These are phyloP conservation scores for Choristoneura fumiferana DNA, from an alignment of 1,140 invertebrate genomes.

Conservation along the genomic window DNA sequence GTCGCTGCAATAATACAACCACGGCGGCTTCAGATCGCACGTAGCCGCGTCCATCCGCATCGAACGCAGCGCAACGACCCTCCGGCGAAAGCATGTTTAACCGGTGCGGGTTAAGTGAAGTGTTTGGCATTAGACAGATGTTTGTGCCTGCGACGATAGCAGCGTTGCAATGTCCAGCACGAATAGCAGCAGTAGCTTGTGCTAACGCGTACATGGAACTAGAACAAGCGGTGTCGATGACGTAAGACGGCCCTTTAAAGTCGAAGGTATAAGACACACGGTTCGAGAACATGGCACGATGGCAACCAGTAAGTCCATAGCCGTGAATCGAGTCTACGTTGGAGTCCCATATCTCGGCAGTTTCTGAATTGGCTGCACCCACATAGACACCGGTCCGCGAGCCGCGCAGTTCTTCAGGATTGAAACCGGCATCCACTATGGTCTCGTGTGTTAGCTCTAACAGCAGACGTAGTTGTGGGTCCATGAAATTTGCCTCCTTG, in stretches of 20 bases:
- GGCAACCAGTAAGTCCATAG: slow-evolving; percentile 95
- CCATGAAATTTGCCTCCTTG: slow-evolving; percentile 97
- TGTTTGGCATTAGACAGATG: not conserved
- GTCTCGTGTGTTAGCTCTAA: slow-evolving; percentile 96
- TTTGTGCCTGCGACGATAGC: slow-evolving; percentile 87
- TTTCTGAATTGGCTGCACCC: slow-evolving; percentile 91
- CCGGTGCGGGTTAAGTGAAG: not conserved
- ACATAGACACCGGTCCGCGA: too few species aligned
- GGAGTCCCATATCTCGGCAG: slow-evolving; percentile 88
- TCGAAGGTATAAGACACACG: too few species aligned
- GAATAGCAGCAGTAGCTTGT: slow-evolving; percentile 91
- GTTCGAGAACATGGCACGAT: slow-evolving; percentile 97
- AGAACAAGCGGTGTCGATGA: slow-evolving; percentile 97
- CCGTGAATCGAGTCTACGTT: slow-evolving; percentile 90
- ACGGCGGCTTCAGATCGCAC: too few species aligned
- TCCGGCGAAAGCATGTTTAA: too few species aligned
- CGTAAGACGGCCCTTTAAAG: too few species aligned
- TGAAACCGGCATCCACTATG: slow-evolving; percentile 96
- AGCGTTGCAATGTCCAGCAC: slow-evolving; percentile 91
- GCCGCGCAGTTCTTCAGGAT: too few species aligned
- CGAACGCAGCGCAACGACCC: too few species aligned
- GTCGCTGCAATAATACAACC: too few species aligned
- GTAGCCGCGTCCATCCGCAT: too few species aligned
- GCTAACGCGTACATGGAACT: slow-evolving; percentile 93
- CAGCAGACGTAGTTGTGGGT: too few species aligned